Conservation (phyloP, 2,888 invertebrate species). For the Arenicola marina region DNA sequence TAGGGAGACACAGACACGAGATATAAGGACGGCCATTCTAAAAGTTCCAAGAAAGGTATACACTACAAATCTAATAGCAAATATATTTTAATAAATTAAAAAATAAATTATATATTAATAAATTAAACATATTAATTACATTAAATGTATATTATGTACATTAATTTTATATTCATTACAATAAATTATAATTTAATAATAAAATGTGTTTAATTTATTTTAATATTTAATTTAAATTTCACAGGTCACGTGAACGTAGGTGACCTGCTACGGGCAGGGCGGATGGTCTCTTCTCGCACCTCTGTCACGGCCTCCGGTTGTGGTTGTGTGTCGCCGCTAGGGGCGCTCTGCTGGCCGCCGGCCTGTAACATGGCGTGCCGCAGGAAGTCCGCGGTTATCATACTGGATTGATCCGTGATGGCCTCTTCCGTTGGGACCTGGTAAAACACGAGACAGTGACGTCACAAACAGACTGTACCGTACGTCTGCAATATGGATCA, state of each 20-base stretch:
- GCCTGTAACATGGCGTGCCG: constrained; percentile 19
- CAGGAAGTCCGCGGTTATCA: constrained; percentile 25
- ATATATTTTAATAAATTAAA: too few relatives aligned
- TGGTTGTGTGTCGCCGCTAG: background rate
- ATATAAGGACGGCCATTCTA: too few relatives aligned
- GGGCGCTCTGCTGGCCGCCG: background rate
- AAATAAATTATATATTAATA: background rate
- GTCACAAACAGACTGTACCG: too few relatives aligned
- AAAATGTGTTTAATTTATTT: background rate
- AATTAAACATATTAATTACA: background rate
- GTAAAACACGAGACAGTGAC: too few relatives aligned
- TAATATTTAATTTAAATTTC: background rate
- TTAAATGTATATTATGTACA: too few relatives aligned
- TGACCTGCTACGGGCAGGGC: too few relatives aligned
- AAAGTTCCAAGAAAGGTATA: too few relatives aligned
- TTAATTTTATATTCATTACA: background rate
- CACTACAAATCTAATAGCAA: too few relatives aligned
- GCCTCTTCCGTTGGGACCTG: too few relatives aligned
- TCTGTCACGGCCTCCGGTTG: background rate
- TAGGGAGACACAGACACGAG: too few relatives aligned
- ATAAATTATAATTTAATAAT: background rate
- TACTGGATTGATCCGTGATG: too few relatives aligned
- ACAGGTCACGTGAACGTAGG: background rate
- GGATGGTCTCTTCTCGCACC: background rate
- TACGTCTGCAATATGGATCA: too few relatives aligned